Conservation (phyloP, 2,797 vertebrate species). For the Molossus alvarezi region DNA sequence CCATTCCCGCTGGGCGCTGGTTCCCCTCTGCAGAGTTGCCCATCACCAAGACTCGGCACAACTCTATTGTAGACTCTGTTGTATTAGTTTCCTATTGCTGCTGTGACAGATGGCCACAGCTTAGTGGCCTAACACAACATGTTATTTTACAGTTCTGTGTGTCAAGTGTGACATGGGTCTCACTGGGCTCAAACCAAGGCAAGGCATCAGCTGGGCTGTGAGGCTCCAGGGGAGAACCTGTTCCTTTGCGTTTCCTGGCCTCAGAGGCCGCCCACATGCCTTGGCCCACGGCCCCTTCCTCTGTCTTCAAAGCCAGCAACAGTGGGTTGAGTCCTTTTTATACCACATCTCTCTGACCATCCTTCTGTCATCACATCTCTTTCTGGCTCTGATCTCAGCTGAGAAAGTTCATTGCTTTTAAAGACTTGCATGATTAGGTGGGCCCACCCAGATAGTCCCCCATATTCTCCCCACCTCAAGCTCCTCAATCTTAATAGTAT, state of each 20-base stretch:
- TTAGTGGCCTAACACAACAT: neutral
- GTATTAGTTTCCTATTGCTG: neutral
- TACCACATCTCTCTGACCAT: neutral
- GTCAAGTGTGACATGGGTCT: neutral
- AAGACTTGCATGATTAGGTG: neutral
- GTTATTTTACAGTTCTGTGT: neutral
- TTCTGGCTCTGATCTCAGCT: neutral
- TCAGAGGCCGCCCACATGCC: neutral
- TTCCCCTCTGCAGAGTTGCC: neutral
- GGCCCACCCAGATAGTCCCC: neutral
- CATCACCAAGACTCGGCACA: neutral
- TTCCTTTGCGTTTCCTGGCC: neutral
- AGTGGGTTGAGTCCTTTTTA: neutral
- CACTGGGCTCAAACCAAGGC: neutral
- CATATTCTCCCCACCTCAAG: neutral
- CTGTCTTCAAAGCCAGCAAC: neutral
- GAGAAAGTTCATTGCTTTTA: neutral
- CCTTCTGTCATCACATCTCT: neutral
- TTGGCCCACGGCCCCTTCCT: neutral
- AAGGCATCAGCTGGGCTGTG: neutral
- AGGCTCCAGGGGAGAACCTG: neutral
- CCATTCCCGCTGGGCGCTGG: neutral
- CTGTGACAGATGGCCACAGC: neutral
- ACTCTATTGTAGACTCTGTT: neutral
- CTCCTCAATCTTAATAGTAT: neutral